These are phyloP conservation scores for Trissoscelio sp. DNA, from an alignment of 2,888 invertebrate species.

Conservation along the genomic window DNA sequence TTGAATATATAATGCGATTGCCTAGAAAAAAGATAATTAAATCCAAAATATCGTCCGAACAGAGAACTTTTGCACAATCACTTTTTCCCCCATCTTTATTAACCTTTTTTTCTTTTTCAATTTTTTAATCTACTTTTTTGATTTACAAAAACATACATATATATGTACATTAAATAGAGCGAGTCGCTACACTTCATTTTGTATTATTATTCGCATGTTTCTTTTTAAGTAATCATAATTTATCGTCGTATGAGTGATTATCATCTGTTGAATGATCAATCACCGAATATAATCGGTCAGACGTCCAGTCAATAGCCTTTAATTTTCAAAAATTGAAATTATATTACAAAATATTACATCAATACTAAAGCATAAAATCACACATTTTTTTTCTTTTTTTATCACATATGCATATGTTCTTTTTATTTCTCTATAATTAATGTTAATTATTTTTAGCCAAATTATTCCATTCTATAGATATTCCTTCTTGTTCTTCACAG, in stretches of 20 bases:
- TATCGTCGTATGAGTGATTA: constrained; percentile 17
- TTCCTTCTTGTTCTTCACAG: no score
- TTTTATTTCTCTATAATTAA: not conserved
- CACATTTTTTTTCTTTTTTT: constrained; percentile 26
- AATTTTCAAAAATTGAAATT: constrained; percentile 28
- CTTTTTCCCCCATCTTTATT: not conserved
- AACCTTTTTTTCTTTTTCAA: not conserved
- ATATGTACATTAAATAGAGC: constrained; percentile 53
- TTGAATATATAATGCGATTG: constrained; percentile 28
- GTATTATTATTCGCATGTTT: not conserved
- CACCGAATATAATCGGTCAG: constrained; percentile 12
- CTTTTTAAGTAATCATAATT: constrained; percentile 19
- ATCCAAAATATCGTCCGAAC: constrained; percentile 26
- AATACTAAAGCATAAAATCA: constrained; percentile 43
- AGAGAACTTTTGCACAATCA: constrained; percentile 1
- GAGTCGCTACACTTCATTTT: constrained; percentile 31
- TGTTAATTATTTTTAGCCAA: no score
- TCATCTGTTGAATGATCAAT: constrained; percentile 9
- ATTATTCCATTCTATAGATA: not conserved
- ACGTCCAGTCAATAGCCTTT: no score
- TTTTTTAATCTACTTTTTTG: constrained; percentile 53
- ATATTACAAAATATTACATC: constrained; percentile 57
- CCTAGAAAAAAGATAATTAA: constrained; percentile 14
- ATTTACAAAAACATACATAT: constrained; percentile 62
- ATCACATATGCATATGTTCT: constrained; percentile 37